These are phyloP conservation scores for Villa cingulata DNA, from an alignment of 2,888 invertebrate species.

Conservation along the genomic window DNA sequence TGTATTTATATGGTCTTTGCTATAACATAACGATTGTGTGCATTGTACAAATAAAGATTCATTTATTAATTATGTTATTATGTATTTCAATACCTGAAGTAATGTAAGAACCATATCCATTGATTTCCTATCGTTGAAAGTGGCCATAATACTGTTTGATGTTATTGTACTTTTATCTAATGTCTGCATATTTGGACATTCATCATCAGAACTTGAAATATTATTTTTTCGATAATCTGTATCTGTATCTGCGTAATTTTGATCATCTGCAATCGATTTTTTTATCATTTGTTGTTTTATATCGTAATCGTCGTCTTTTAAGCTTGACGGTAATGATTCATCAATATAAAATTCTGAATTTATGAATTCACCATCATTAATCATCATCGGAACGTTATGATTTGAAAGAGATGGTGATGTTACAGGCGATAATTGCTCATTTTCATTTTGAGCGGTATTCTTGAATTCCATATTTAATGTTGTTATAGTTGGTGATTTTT, in stretches of 20 bases:
- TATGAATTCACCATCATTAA: conserved; percentile 45
- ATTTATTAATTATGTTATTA: too few relatives aligned
- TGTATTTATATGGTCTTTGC: too few relatives aligned
- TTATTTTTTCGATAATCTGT: too few relatives aligned
- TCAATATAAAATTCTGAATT: conserved; percentile 79
- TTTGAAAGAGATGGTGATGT: background rate
- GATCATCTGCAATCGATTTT: conserved; percentile 2
- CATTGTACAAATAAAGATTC: too few relatives aligned
- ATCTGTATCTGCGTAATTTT: background rate
- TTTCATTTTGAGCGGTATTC: too few relatives aligned
- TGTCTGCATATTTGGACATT: conserved; percentile 1
- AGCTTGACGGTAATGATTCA: conserved; percentile 74
- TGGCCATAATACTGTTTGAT: too few relatives aligned
- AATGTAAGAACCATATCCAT: conserved; percentile 18
- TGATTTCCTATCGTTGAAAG: conserved; percentile 14
- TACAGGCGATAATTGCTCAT: conserved; percentile 2
- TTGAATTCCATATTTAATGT: background rate
- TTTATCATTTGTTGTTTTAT: conserved; percentile 4
- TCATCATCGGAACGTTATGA: background rate
- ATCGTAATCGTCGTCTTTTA: conserved; percentile 32
- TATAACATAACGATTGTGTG: too few relatives aligned
- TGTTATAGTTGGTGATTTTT: conserved; percentile 1
- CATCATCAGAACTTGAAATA: background rate
- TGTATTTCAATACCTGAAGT: conserved; percentile 13
- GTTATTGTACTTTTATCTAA: conserved; percentile 4